phyloP scores from a whole-genome alignment of 2,888 invertebrate genomes.

The Plagodis pulveraria region DNA sequence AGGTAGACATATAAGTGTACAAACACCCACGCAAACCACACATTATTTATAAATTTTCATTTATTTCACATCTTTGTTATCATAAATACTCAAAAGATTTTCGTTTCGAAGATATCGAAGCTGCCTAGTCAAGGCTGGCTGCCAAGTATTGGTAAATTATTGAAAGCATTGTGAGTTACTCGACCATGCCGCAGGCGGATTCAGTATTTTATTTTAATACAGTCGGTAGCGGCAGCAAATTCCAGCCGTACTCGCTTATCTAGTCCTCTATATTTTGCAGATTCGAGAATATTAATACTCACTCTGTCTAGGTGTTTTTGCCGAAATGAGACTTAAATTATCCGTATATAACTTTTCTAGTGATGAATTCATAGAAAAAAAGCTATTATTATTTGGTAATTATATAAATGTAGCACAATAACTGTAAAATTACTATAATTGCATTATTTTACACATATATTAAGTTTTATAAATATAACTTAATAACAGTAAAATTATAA shows the following conservation, averaged over 20 bases:
- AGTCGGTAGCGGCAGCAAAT: slow-evolving; percentile 54
- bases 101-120: slow-evolving; percentile 1
- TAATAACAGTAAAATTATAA: too few species aligned
- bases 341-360: too few species aligned
- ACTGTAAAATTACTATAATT: too few species aligned
- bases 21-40: too few species aligned
- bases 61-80: background rate
- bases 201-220: slow-evolving; percentile 67
- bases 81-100: slow-evolving; percentile 13
- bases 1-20: too few species aligned
- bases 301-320: slow-evolving; percentile 48
- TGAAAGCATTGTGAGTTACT: slow-evolving; percentile 12
- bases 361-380: too few species aligned
- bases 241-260: slow-evolving; percentile 50
- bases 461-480: too few species aligned
- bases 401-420: too few species aligned
- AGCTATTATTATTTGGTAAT: too few species aligned
- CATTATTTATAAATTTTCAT: too few species aligned
- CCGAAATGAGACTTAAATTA: too few species aligned
- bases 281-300: slow-evolving; percentile 64
- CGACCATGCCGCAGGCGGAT: slow-evolving; percentile 18
- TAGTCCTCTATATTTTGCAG: slow-evolving; percentile 57
- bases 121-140: slow-evolving; percentile 8
- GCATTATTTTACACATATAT: too few species aligned
- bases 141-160: slow-evolving; percentile 15